These are phyloP conservation scores for Bruchidius siliquastri DNA, from an alignment of 2,888 invertebrate genomes.

Conservation along the genomic window DNA sequence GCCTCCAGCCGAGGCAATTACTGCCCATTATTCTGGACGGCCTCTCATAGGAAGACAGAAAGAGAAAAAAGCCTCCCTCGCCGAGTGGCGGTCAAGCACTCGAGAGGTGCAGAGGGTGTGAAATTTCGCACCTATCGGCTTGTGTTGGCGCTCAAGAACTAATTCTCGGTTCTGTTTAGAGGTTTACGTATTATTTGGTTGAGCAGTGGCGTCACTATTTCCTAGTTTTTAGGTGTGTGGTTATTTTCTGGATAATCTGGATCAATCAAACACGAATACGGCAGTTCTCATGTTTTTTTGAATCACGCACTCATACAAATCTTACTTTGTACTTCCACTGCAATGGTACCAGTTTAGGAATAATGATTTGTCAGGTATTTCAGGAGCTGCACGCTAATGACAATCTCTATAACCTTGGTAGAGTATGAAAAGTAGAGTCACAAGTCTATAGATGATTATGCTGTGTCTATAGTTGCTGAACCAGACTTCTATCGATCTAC, in stretches of 20 bases:
- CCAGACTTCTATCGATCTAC: conserved; percentile 7
- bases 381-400: too few species aligned
- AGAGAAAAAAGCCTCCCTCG: background rate
- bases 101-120: background rate
- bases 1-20: background rate
- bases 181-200: background rate
- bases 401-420: too few species aligned
- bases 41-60: background rate
- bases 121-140: background rate
- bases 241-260: background rate
- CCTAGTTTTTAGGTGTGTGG: background rate
- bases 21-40: background rate
- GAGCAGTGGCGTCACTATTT: background rate
- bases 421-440: too few species aligned
- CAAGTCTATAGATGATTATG: background rate
- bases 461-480: background rate
- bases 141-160: background rate
- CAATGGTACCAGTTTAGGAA: too few species aligned
- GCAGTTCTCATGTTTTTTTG: too few species aligned
- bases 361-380: too few species aligned
- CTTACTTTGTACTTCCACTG: too few species aligned
- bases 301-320: too few species aligned
- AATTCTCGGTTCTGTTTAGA: background rate
- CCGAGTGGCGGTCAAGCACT: background rate
- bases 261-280: too few species aligned